These are phyloP conservation scores for Lophotriccus pileatus DNA, from an alignment of 2,797 vertebrate species.

Conservation along the genomic window DNA sequence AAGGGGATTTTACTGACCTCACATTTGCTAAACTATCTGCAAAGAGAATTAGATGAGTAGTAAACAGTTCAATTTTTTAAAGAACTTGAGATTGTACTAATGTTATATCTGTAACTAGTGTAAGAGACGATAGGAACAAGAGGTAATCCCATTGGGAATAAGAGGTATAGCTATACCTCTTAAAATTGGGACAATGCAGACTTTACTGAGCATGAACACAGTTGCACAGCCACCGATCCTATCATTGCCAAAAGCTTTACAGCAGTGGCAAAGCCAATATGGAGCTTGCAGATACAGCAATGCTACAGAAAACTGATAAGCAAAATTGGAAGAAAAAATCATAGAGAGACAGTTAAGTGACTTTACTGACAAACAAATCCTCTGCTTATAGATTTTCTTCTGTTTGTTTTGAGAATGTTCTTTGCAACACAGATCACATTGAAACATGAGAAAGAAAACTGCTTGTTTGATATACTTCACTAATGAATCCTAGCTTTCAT, in stretches of 20 bases:
- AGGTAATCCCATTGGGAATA: neutral
- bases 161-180: neutral
- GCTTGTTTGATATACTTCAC: neutral
- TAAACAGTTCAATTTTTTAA: neutral
- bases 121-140: neutral
- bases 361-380: neutral
- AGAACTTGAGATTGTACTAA: neutral
- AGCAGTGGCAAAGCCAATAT: neutral
- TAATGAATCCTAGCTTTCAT: neutral
- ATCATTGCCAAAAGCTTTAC: neutral
- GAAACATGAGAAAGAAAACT: neutral
- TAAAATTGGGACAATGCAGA: neutral
- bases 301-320: neutral
- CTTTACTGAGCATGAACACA: neutral
- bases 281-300: neutral
- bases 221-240: neutral
- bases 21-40: neutral
- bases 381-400: neutral
- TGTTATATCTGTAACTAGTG: neutral
- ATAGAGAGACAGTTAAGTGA: neutral
- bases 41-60: neutral
- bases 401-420: accelerated
- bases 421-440: neutral
- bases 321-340: neutral
- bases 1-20: neutral